Conservation (phyloP, 2,797 vertebrate species). For the Clarias laeviceps region DNA sequence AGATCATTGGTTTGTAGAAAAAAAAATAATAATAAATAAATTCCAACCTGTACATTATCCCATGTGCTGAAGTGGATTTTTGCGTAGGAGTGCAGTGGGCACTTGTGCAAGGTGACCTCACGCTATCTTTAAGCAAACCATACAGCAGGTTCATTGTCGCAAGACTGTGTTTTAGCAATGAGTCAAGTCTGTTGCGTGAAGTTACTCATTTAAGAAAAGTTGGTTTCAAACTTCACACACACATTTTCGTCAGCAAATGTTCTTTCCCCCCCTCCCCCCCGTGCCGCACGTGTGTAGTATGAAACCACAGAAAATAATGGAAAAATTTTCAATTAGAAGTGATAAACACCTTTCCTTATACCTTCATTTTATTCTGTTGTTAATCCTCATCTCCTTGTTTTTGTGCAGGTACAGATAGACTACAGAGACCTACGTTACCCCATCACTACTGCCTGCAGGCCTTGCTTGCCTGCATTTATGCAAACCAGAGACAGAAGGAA, state of each 20-base stretch:
- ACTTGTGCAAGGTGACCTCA: background rate
- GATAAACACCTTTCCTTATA: background rate
- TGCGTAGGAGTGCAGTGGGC: background rate
- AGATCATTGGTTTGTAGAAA: background rate
- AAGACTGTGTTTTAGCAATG: background rate
- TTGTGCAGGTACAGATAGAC: constrained; percentile 7
- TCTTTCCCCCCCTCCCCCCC: no score
- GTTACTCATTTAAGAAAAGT: no score
- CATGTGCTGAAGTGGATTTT: background rate
- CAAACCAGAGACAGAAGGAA: constrained; percentile 9
- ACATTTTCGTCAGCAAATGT: background rate
- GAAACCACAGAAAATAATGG: background rate
- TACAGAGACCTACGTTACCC: background rate
- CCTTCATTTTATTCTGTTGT: background rate
- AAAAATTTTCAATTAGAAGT: background rate
- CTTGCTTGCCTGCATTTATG: constrained; percentile 6
- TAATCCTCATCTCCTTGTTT: background rate
- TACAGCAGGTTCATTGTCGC: background rate
- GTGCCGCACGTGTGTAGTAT: no score
- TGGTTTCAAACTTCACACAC: background rate
- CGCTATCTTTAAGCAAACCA: background rate
- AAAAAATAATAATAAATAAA: background rate
- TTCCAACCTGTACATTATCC: background rate
- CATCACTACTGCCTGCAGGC: background rate
- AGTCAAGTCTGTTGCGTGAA: no score